These are phyloP conservation scores for Tipula unca DNA, from an alignment of 2,888 invertebrate species.

Conservation along the genomic window DNA sequence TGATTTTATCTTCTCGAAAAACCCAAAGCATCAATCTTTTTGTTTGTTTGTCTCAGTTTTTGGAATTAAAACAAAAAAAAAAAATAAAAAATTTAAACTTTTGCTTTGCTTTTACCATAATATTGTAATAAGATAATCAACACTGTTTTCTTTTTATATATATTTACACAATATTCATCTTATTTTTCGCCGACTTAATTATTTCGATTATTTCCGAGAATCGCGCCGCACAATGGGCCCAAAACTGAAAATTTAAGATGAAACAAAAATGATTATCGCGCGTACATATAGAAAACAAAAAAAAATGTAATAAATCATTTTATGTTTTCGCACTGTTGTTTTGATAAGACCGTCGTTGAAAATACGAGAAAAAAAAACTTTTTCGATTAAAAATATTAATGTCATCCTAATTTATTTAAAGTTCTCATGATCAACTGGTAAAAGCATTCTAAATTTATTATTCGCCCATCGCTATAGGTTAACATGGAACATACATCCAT, in stretches of 20 bases:
- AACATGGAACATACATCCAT: not conserved
- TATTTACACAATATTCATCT: not conserved
- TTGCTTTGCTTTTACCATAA: not conserved
- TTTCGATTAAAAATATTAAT: not conserved
- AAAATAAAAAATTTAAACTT: not conserved
- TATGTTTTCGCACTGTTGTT: not conserved
- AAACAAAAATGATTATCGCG: not conserved
- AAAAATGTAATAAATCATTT: slow-evolving; percentile 1
- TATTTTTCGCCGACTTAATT: not conserved
- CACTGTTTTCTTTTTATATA: not conserved
- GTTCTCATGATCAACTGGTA: not conserved
- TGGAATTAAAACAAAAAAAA: not conserved
- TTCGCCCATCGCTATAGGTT: not conserved
- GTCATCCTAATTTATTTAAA: not conserved
- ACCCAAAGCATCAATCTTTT: not conserved
- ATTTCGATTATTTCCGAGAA: not conserved
- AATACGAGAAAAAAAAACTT: not conserved
- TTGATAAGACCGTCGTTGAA: not conserved
- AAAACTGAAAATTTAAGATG: not conserved
- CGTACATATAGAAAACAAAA: too few relatives aligned
- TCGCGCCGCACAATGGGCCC: not conserved
- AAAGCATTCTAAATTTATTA: not conserved
- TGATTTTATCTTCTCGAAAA: not conserved
- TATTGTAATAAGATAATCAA: not conserved
- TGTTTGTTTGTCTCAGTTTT: not conserved